These are phyloP conservation scores for Orientallactaga bullata DNA, from an alignment of 2,113 vertebrate genomes.

Conservation along the genomic window DNA sequence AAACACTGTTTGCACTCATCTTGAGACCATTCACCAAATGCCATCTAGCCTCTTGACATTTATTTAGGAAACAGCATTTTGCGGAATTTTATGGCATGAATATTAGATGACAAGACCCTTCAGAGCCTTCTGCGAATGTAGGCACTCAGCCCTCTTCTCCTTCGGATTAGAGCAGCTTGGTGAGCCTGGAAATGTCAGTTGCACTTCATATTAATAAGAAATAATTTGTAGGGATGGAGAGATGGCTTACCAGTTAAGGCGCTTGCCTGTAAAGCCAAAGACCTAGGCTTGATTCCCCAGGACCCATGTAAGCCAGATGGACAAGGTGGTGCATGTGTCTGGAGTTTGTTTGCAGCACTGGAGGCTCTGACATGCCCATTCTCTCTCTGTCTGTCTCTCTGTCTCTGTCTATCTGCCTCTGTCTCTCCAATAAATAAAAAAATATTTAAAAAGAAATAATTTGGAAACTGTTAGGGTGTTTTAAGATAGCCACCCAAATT, in stretches of 20 bases:
- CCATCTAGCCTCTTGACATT: constrained; percentile 63
- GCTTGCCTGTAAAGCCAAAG: too few species aligned
- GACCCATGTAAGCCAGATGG: too few species aligned
- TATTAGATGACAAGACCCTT: constrained; percentile 76
- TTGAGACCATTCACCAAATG: constrained; percentile 69
- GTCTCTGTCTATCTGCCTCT: too few species aligned
- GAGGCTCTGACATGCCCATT: too few species aligned
- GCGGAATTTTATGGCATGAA: constrained; percentile 72
- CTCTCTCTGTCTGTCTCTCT: too few species aligned
- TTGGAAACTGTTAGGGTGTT: neutral
- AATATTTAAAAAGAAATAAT: constrained; percentile 48
- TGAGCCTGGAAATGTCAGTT: constrained; percentile 70
- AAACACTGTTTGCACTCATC: constrained; percentile 77
- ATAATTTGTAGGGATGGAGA: too few species aligned
- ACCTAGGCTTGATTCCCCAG: too few species aligned
- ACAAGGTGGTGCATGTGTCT: too few species aligned
- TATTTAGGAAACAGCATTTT: constrained; percentile 81
- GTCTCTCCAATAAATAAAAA: too few species aligned
- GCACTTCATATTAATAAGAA: constrained; percentile 44
- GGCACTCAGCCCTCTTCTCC: constrained; percentile 16
- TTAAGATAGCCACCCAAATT: constrained; percentile 40
- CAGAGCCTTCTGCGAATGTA: constrained; percentile 47
- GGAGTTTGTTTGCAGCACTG: too few species aligned
- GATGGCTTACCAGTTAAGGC: too few species aligned
- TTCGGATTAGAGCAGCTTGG: neutral